Base-by-base conservation (phyloP, 2,888 invertebrate species). In the Penaeus monodon region DNA sequence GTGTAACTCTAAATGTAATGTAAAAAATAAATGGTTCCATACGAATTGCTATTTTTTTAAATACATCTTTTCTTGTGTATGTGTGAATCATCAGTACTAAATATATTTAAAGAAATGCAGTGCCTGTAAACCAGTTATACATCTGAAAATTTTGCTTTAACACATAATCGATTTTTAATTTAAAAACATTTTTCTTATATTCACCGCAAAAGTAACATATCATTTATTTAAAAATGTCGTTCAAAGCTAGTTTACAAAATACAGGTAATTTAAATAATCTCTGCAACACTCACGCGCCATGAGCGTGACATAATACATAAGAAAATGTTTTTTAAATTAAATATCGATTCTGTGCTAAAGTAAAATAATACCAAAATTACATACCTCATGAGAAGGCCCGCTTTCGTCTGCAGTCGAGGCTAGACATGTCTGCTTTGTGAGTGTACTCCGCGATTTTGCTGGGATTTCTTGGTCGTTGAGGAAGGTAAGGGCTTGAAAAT, bases 391-490 rank as follows among this genome's bases (percentile, higher is more conserved):
- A 78, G 49, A 78, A 78, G 44, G 78, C 29, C 57, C 49, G 57
- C 57, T 78, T 6, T 38, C 78, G 78, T 24, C 44, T 49, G 78
- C 57, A 78, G 78, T 57, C 57, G 20, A 38, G 4, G 78, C 49
- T 78, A 49, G 78, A 78, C n/a, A 78, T 57, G 57, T 78, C 57
- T 78, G n/a, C 27, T 78, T 78, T 78, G 78, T 57, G 78, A 78
- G 44, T 78, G 78, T 78, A 57, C 78, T 78, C 57, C 78, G 10
- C 78, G 78, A 78, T 78, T 78, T 78, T 78, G 78, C 78, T 49
- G 78, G 78, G 78, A 78, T 44, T 64, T 84, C 78, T 44, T 77
- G 78, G 65, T 85, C 85, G n/a, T 65, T 44, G n/a, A 84, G 78
- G 64, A 84, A 65, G 44, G n/a, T 66, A 24, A 84, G 49, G 38